A percentile compares a stretch with the other conserved stretches of the same genome.
Evolutionary conservation across 1,140 invertebrate species (phyloP).

Genomic region (Hyles vespertilio): DNA sequence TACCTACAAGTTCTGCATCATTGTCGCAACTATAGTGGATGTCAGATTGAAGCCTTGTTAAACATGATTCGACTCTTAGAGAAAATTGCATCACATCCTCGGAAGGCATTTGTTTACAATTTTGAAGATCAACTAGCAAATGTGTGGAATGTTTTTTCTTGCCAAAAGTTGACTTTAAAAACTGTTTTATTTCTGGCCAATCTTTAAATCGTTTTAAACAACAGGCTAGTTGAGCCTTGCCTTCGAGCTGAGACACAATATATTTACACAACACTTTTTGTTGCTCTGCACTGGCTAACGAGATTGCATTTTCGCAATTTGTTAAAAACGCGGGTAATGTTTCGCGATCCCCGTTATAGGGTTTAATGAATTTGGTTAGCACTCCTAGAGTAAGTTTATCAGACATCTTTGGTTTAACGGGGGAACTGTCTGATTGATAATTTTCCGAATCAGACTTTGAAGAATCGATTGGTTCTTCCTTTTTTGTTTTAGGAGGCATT

Average conservation of each 20-base stretch:
- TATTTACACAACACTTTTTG: constrained; percentile 22
- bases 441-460: not conserved
- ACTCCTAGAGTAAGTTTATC: constrained; percentile 7
- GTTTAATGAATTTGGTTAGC: constrained; percentile 22
- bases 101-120: constrained; percentile 14
- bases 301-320: constrained; percentile 23
- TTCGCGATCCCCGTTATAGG: constrained; percentile 18
- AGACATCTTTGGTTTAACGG: not conserved
- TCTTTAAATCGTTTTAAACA: constrained; percentile 20
- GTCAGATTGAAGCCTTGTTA: constrained; percentile 28
- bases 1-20: constrained; percentile 17
- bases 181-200: constrained; percentile 20
- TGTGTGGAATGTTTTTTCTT: constrained; percentile 30
- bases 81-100: constrained; percentile 26
- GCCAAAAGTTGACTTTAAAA: constrained; percentile 26
- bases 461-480: not conserved
- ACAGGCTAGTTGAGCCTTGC: constrained; percentile 4
- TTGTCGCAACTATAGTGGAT: constrained; percentile 18
- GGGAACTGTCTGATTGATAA: not conserved
- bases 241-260: constrained; percentile 25
- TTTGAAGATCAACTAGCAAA: constrained; percentile 27
- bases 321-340: constrained; percentile 20
- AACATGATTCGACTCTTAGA: constrained; percentile 18
- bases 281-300: constrained; percentile 12
- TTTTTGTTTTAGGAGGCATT: constrained; percentile 1